phyloP scores from a whole-genome alignment of 2,113 vertebrate genomes.

The Hemiprocne comata region DNA sequence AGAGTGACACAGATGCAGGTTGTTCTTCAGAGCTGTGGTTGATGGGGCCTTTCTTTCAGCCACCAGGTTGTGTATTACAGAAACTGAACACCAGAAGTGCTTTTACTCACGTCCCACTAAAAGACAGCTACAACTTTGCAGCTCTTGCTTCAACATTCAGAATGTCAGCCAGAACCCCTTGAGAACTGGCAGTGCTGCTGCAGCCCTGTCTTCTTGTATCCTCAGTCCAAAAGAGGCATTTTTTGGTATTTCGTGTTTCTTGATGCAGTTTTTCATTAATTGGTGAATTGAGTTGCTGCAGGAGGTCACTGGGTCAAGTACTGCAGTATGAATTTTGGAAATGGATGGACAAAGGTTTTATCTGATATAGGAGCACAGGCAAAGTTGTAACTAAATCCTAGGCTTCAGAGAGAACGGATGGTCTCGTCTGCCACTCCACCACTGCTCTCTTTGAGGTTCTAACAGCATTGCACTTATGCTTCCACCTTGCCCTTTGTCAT shows the following conservation, averaged over 20 bases:
- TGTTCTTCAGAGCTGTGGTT: background rate
- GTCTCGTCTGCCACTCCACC: background rate
- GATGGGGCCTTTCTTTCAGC: background rate
- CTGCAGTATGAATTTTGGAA: background rate
- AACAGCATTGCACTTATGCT: background rate
- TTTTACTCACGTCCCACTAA: background rate
- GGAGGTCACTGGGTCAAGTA: background rate
- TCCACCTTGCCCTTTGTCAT: background rate
- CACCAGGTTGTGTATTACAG: background rate
- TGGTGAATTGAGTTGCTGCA: background rate
- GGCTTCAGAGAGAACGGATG: background rate
- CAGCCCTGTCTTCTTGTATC: too few relatives aligned
- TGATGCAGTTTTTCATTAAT: background rate
- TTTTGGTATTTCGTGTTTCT: background rate
- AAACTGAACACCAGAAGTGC: background rate
- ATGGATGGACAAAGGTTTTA: background rate
- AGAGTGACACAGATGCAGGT: background rate
- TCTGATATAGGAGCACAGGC: background rate
- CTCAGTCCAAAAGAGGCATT: background rate
- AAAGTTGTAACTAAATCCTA: background rate
- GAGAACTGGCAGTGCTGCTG: background rate
- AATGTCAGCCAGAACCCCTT: background rate
- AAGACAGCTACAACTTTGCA: background rate
- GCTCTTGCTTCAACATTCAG: background rate
- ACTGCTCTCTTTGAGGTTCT: background rate